Conservation (phyloP, 2,113 vertebrate species). For the Zosterops japonicus region DNA sequence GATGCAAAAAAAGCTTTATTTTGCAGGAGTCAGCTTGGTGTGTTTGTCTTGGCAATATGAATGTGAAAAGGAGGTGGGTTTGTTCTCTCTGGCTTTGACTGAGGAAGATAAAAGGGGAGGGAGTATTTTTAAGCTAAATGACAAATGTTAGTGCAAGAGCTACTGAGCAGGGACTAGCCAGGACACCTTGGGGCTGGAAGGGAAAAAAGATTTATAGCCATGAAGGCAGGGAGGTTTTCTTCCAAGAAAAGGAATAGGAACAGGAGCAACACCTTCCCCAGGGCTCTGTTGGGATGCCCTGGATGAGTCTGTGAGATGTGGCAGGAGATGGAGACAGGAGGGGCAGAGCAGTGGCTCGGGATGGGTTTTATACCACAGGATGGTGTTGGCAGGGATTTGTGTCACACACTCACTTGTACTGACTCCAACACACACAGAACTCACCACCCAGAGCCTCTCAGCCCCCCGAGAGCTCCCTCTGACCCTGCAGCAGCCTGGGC, state of each 20-base stretch:
- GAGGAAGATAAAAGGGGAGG: neutral
- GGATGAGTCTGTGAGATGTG: neutral
- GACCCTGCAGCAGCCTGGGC: neutral
- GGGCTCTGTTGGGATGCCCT: neutral
- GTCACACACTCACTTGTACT: accelerated
- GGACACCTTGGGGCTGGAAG: neutral
- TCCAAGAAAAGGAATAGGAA: neutral
- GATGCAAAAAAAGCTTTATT: neutral
- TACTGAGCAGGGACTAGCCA: neutral
- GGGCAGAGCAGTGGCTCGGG: neutral
- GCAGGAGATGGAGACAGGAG: neutral
- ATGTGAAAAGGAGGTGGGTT: neutral
- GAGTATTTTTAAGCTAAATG: neutral
- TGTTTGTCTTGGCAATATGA: neutral
- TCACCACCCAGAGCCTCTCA: accelerated
- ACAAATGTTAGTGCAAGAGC: neutral
- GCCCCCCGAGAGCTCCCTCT: accelerated
- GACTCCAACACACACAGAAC: neutral
- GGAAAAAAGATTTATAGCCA: neutral
- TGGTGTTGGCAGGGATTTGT: neutral
- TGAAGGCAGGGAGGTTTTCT: neutral
- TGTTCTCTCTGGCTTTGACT: neutral
- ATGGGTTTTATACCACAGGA: neutral
- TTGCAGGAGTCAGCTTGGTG: neutral
- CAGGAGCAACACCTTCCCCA: neutral